These are phyloP conservation scores for Drosophila jambulina DNA, from an alignment of 1,140 invertebrate species.

Conservation along the genomic window DNA sequence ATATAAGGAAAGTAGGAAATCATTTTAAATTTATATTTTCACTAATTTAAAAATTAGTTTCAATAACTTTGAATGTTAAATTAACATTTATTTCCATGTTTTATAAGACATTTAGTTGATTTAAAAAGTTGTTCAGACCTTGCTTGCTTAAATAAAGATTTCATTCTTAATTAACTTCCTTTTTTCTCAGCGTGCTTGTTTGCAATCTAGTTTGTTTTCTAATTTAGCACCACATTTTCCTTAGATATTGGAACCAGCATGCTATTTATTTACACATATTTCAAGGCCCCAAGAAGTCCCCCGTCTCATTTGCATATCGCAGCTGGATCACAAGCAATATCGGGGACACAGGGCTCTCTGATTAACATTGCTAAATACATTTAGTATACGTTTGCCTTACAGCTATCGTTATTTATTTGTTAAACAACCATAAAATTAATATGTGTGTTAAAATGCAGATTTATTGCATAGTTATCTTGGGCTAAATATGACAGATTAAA, in stretches of 20 bases:
- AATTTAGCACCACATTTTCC: conserved; percentile 43
- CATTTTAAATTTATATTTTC: neutral
- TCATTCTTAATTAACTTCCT: neutral
- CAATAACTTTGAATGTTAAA: neutral
- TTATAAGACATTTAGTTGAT: neutral
- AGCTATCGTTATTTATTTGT: conserved; percentile 13
- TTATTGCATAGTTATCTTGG: neutral
- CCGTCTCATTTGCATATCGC: conserved; percentile 28
- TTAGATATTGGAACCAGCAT: conserved; percentile 45
- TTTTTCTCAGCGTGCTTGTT: conserved; percentile 4
- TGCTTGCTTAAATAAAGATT: neutral
- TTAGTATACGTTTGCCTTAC: neutral
- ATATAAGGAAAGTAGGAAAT: neutral
- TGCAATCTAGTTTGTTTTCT: conserved; percentile 53
- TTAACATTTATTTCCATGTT: too few species aligned
- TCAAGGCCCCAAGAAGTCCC: neutral
- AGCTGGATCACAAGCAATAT: conserved; percentile 16
- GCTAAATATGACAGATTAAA: neutral
- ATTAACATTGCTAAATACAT: conserved; percentile 19
- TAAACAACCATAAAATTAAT: conserved; percentile 9
- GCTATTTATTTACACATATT: conserved; percentile 31
- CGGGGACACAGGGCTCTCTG: neutral
- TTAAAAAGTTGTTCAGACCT: neutral
- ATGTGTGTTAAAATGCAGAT: conserved; percentile 8
- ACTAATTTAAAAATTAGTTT: neutral